phyloP scores from a whole-genome alignment of 2,797 vertebrate species.

The Epinephelus awoara region DNA sequence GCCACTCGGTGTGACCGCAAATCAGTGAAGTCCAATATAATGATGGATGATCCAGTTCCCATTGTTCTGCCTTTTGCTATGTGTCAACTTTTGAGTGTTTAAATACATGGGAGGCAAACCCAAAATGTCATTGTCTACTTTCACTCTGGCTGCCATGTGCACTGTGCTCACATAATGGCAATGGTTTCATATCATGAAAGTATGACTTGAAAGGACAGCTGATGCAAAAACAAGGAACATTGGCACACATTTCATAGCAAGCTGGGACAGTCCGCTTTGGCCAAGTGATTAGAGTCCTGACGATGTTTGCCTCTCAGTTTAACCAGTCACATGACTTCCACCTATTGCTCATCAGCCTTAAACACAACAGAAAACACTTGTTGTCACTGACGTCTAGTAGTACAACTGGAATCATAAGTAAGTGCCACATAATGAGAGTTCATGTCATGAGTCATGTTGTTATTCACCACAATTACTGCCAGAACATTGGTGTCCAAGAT shows the following conservation, averaged over 20 bases:
- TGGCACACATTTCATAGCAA: too few relatives aligned
- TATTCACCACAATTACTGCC: not conserved
- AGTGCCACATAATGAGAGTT: constrained; percentile 6
- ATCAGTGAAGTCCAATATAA: constrained; percentile 6
- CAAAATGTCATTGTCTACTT: not conserved
- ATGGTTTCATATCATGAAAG: too few relatives aligned
- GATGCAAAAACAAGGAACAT: too few relatives aligned
- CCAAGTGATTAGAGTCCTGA: not conserved
- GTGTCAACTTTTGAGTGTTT: not conserved
- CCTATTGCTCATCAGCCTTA: constrained; percentile 2
- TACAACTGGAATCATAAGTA: constrained; percentile 15
- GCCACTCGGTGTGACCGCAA: not conserved
- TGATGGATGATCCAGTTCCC: not conserved
- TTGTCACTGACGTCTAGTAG: not conserved
- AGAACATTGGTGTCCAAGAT: not conserved
- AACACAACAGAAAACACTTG: not conserved
- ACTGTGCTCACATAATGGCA: too few relatives aligned
- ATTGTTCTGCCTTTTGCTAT: not conserved
- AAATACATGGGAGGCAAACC: not conserved
- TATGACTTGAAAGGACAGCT: too few relatives aligned
- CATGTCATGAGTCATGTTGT: not conserved
- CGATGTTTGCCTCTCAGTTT: constrained; percentile 1
- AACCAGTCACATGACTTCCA: constrained; percentile 3
- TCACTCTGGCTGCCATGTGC: not conserved
- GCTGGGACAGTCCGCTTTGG: too few relatives aligned